Evolutionary conservation across 2,797 vertebrate genomes (phyloP).

Genomic region (Sebastes hubbsi): DNA sequence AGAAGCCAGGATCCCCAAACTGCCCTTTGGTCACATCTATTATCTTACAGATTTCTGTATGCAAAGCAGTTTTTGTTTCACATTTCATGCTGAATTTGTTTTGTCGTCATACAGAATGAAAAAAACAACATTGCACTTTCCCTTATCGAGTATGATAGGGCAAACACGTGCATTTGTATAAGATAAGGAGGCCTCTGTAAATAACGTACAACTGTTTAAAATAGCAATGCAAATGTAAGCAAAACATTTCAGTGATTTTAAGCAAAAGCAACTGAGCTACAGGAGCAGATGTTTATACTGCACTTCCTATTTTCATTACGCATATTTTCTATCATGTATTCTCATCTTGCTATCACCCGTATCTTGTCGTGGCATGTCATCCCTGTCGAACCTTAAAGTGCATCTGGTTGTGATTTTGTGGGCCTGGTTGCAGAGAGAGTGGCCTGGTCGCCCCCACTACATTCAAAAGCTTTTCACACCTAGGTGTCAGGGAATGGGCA

Average conservation of each 20-base stretch:
- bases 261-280: constrained; percentile 25
- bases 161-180: constrained; percentile 22
- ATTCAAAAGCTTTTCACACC: constrained; percentile 62
- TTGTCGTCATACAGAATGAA: constrained; percentile 7
- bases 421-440: constrained; percentile 11
- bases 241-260: constrained; percentile 38
- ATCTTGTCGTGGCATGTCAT: constrained; percentile 19
- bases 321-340: constrained; percentile 36
- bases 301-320: constrained; percentile 18
- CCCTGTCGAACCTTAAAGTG: constrained; percentile 20
- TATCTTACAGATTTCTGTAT: constrained; percentile 11
- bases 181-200: constrained; percentile 42
- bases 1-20: constrained; percentile 19
- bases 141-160: not conserved
- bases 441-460: not conserved
- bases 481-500: constrained; percentile 37
- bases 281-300: constrained; percentile 4
- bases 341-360: constrained; percentile 18
- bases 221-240: constrained; percentile 43
- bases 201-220: constrained; percentile 33
- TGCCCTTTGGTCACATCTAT: constrained; percentile 18
- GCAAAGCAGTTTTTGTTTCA: not conserved
- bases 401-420: constrained; percentile 47
- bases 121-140: not conserved
- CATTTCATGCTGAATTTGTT: constrained; percentile 7